These are phyloP conservation scores for Anodontia alba DNA, from an alignment of 2,888 invertebrate genomes.

Conservation along the genomic window DNA sequence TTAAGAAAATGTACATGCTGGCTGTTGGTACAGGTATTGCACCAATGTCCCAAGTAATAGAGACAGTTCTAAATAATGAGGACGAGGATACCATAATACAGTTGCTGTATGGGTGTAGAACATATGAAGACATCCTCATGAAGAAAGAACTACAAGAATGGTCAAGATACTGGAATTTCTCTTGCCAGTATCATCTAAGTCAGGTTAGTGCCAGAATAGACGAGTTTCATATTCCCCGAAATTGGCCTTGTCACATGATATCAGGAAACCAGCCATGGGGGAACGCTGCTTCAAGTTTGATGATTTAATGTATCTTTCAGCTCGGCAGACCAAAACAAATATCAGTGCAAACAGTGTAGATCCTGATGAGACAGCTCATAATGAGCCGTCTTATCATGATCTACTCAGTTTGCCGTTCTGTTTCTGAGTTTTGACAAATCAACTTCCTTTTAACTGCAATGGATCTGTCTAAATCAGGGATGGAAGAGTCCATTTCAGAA, in stretches of 20 bases:
- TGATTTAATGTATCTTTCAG: neutral
- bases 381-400: no score
- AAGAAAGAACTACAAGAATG: slow-evolving; percentile 88
- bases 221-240: neutral
- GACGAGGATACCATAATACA: slow-evolving; percentile 89
- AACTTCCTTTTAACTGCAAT: no score
- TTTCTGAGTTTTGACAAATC: no score
- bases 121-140: slow-evolving; percentile 87
- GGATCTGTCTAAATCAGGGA: no score
- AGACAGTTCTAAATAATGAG: slow-evolving; percentile 88
- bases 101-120: slow-evolving; percentile 88
- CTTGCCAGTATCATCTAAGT: slow-evolving; percentile 88
- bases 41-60: slow-evolving; percentile 89
- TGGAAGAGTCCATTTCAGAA: no score
- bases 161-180: slow-evolving; percentile 91
- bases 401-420: no score
- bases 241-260: no score
- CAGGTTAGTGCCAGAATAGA: slow-evolving; percentile 70
- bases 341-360: no score
- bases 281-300: neutral
- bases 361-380: no score
- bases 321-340: neutral
- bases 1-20: slow-evolving; percentile 84
- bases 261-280: no score
- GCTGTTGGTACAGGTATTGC: slow-evolving; percentile 92